phyloP scores from a whole-genome alignment of 2,113 vertebrate species.

The Casuarius casuarius region DNA sequence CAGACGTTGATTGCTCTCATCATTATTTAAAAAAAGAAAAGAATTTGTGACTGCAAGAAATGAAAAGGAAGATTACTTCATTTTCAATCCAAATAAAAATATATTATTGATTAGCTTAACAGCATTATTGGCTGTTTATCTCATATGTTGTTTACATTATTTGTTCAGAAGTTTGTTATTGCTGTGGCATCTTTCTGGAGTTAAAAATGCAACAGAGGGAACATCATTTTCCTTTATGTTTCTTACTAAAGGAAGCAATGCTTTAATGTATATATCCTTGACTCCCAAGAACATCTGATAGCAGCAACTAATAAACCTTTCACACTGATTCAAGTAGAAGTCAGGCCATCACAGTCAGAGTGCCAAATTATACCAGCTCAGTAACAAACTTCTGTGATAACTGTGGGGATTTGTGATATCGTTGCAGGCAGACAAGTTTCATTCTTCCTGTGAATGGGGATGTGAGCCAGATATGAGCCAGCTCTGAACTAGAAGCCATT shows the following conservation, averaged over 20 bases:
- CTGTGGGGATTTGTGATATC: background rate
- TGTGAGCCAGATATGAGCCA: background rate
- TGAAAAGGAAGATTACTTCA: background rate
- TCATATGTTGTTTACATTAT: background rate
- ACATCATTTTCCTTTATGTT: background rate
- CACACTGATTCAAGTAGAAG: background rate
- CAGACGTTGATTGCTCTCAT: background rate
- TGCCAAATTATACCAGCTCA: background rate
- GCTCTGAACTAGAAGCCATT: slow-evolving; percentile 31
- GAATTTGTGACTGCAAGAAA: background rate
- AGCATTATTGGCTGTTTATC: background rate
- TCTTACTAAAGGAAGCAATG: background rate
- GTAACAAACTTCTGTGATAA: background rate
- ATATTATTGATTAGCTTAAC: background rate
- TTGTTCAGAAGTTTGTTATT: background rate
- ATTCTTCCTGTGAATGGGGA: background rate
- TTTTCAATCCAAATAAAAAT: background rate
- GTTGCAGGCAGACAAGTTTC: background rate
- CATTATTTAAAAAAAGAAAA: slow-evolving; percentile 24
- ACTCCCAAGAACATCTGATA: background rate
- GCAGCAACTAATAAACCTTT: background rate
- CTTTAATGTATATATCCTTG: background rate
- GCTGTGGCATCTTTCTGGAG: background rate
- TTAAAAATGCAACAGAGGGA: background rate
- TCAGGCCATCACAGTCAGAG: background rate